Evolutionary conservation across 2,113 vertebrate species (phyloP), one percentile per base, ranked within the genome.

Genomic region (Tringa solitaria): DNA sequence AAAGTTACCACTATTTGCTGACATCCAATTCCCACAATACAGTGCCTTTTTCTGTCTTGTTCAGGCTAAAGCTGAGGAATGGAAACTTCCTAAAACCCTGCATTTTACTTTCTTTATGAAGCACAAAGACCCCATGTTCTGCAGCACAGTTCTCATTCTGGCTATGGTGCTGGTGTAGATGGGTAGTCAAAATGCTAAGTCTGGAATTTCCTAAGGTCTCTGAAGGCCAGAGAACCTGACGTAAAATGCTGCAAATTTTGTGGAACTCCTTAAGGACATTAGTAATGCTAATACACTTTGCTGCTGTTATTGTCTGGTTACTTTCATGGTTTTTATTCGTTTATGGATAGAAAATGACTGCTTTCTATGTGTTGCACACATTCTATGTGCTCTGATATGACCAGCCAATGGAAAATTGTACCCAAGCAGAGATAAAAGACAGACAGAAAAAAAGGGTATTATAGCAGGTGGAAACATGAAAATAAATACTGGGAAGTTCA

Each of bases 61-160:
- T 81, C 20, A 54, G 39, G 26, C 54, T 74, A 77, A 81, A 95
- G 77, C 7, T 7, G 75, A 94, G 73, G 73, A 95, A 95, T 32
- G 33, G 80, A 93, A 96, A 95, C 69, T 35, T 3, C n/a, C 37
- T 80, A 81, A 84, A 89, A 0, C 14, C 28, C 33, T 69, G 32
- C 26, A n/a, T 75, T 95, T 96, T 79, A 87, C 91, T 95, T 95
- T 88, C 86, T 65, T 74, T 86, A 84, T 74, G 54, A 93, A 91
- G 76, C 2, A 10, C 21, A 57, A 84, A 74, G n/a, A n/a, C 4
- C 12, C 33, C 50, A 59, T 22, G 56, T 89, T 92, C 76, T 89
- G 46, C 68, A 95, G 65, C 57, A 60, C 32, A 84, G 26, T 64
- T 97, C 73, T 87, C 54, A 46, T 39, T 92, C 75, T 91, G 75